A percentile compares a stretch with the other conserved stretches of the same genome.
Conservation (phyloP, 2,113 vertebrate species). For the Eubucco bourcierii region DNA sequence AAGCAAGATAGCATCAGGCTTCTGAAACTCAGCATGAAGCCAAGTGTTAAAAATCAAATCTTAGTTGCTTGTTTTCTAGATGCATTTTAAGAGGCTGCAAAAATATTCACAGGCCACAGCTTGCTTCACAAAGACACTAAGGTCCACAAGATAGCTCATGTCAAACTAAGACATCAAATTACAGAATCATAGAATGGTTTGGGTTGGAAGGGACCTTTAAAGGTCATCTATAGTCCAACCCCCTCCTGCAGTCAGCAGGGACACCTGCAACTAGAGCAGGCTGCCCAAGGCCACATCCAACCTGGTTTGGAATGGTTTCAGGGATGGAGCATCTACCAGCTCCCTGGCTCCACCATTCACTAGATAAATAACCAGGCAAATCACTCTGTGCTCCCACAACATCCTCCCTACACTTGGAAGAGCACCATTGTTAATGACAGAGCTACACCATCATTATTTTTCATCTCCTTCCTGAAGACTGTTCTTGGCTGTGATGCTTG, state of each 20-base stretch:
- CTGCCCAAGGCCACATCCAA: too few relatives aligned
- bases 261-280: too few relatives aligned
- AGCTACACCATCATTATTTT: background rate
- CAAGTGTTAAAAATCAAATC: background rate
- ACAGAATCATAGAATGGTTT: too few relatives aligned
- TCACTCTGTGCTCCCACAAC: background rate
- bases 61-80: background rate
- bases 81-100: background rate
- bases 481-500: background rate
- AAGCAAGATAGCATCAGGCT: background rate
- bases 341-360: background rate
- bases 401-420: background rate
- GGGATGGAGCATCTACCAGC: too few relatives aligned
- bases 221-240: too few relatives aligned
- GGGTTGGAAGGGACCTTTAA: too few relatives aligned
- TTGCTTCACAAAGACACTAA: background rate
- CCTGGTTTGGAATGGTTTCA: too few relatives aligned
- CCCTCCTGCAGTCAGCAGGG: too few relatives aligned
- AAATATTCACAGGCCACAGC: background rate
- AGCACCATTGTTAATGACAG: background rate
- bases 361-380: background rate
- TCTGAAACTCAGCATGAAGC: background rate
- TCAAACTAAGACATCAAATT: background rate
- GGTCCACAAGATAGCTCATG: background rate
- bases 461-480: background rate